Evolutionary conservation across 1,140 invertebrate genomes (phyloP).

Genomic region (Aethina tumida): DNA sequence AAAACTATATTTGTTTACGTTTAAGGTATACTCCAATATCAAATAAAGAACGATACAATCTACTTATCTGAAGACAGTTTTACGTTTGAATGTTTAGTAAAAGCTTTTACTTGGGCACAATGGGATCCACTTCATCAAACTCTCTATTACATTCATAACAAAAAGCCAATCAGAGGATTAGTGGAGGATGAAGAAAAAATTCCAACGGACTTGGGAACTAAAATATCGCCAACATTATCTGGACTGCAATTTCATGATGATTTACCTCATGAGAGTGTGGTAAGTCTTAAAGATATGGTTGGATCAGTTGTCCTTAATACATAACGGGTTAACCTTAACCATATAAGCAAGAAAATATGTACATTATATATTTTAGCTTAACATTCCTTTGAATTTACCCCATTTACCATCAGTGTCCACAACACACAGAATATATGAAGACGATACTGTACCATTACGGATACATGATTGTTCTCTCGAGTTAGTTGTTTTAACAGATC

Average conservation of each 20-base stretch:
- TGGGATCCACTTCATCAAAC: slow-evolving; percentile 70
- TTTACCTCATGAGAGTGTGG: slow-evolving; percentile 74
- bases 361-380: slow-evolving; percentile 46
- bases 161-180: slow-evolving; percentile 51
- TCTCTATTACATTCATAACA: slow-evolving; percentile 69
- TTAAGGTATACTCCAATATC: slow-evolving; percentile 29
- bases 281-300: slow-evolving; percentile 36
- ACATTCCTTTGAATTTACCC: slow-evolving; percentile 72
- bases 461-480: slow-evolving; percentile 73
- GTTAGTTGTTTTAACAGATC: slow-evolving; percentile 63
- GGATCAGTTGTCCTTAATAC: slow-evolving; percentile 6
- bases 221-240: slow-evolving; percentile 56
- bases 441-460: slow-evolving; percentile 63
- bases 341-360: too few species aligned
- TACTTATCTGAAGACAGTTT: slow-evolving; percentile 28
- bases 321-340: slow-evolving; percentile 4
- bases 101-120: slow-evolving; percentile 70
- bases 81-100: slow-evolving; percentile 53
- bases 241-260: slow-evolving; percentile 76
- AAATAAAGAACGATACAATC: slow-evolving; percentile 26
- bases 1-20: slow-evolving; percentile 1
- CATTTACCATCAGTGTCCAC: slow-evolving; percentile 47
- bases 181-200: slow-evolving; percentile 55
- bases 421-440: slow-evolving; percentile 59
- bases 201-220: slow-evolving; percentile 41